Base-by-base conservation (phyloP, 2,113 vertebrate species). In the Entosphenus tridentatus region DNA sequence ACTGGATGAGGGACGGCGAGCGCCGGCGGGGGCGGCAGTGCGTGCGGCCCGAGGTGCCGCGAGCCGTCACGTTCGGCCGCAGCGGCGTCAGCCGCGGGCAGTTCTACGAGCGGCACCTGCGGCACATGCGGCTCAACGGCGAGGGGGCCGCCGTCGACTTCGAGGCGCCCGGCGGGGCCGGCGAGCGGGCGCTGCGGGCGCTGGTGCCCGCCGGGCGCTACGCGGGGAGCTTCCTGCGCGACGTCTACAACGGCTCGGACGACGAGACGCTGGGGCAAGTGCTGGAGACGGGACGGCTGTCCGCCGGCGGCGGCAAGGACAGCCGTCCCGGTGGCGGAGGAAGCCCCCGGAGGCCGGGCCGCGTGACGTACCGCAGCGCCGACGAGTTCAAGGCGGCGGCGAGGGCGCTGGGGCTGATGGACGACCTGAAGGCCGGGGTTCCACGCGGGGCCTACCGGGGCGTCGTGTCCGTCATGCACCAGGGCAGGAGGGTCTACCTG, bases 81-180 rank as follows among this genome's bases (percentile, higher is more conserved):
- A 88, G 87, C 57, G 92, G 92, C 0, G 92, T 97, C 2, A 97
- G 92, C 78, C 83, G 93, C 16, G 91, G 92, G 70, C 92, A 97
- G 12, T 97, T 96, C 72, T 97, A 87, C 56, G 92, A 97, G 71
- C 91, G 95, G 72, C 91, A 97, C 70, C 76, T 97, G 13, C 87
- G 87, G 59, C 93, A 89, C 69, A 95, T 97, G 77, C 88, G 86
- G 74, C 83, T 96, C 82, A 82, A 84, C 85, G 96, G 95, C 74
- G 85, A 85, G 69, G 81, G 78, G 21, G 74, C 80, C 68, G 83
- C 93, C 72, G 79, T 93, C 69, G 86, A 88, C 2, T 85, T 90
- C 78, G 3, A 54, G 57, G 16, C 55, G 56, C 79, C 91, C 76
- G 72, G 77, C 1, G 83, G 74, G 71, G 83, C 85, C 2, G 74